phyloP scores from a whole-genome alignment of 2,113 vertebrate species.

The Rhineura floridana region DNA sequence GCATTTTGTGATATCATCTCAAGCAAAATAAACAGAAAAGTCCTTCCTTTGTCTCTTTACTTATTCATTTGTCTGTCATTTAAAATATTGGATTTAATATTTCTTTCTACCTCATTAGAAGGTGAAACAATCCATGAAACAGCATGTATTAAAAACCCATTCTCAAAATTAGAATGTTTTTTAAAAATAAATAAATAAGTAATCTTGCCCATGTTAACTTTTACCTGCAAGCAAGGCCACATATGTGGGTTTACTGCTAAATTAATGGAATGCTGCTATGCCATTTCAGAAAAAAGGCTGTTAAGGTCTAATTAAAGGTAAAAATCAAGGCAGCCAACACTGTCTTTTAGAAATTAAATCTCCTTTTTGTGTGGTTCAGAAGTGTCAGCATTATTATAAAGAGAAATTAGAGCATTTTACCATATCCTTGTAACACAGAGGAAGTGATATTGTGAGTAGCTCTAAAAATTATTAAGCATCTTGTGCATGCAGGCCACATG shows the following conservation, averaged over 20 bases:
- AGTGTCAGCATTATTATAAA: slow-evolving; percentile 76
- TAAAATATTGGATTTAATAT: slow-evolving; percentile 71
- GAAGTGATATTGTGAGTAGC: slow-evolving; percentile 69
- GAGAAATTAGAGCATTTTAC: slow-evolving; percentile 81
- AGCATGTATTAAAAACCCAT: slow-evolving; percentile 57
- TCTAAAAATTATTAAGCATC: slow-evolving; percentile 77
- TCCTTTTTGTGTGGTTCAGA: slow-evolving; percentile 77
- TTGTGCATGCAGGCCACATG: slow-evolving; percentile 70
- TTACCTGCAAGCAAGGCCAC: slow-evolving; percentile 50
- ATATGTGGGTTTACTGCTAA: slow-evolving; percentile 71
- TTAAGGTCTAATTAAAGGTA: slow-evolving; percentile 78
- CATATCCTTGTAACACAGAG: slow-evolving; percentile 71
- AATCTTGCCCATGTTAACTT: slow-evolving; percentile 60
- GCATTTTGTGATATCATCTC: slow-evolving; percentile 13
- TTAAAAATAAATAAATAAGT: too few species aligned
- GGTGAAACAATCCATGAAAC: slow-evolving; percentile 70
- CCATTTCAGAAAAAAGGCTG: slow-evolving; percentile 63
- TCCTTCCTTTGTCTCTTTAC: slow-evolving; percentile 40
- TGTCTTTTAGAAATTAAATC: slow-evolving; percentile 79
- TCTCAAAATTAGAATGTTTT: slow-evolving; percentile 64
- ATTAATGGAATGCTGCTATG: slow-evolving; percentile 71
- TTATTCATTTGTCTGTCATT: slow-evolving; percentile 49
- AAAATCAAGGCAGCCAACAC: slow-evolving; percentile 75
- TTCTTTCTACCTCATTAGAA: slow-evolving; percentile 65
- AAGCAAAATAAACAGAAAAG: slow-evolving; percentile 49